Percentiles rank a stretch among this genome's conserved stretches.
Conservation (phyloP, 1,140 invertebrate species). For the Drosophila nigromelanica region DNA sequence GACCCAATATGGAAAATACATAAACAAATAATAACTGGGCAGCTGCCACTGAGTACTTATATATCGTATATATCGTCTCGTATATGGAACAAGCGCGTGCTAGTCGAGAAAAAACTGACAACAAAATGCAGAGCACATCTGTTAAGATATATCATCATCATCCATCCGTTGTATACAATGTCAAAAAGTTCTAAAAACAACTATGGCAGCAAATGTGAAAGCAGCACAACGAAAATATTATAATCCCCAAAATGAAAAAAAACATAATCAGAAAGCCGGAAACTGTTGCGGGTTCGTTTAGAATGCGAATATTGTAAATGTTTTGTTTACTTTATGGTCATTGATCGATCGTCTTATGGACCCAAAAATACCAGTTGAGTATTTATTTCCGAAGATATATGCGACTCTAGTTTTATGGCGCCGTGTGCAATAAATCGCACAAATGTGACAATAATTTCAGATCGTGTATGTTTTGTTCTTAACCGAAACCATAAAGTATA, state of each 20-base stretch:
- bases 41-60: no score
- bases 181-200: conserved; percentile 74
- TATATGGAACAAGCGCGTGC: conserved; percentile 39
- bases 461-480: conserved; percentile 16
- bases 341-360: conserved; percentile 66
- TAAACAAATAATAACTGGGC: conserved; percentile 8
- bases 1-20: conserved; percentile 44
- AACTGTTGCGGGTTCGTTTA: conserved; percentile 27
- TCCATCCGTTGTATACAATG: conserved; percentile 56
- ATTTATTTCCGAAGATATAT: conserved; percentile 14
- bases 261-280: conserved; percentile 32
- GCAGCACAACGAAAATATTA: conserved; percentile 19
- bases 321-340: conserved; percentile 61
- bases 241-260: conserved; percentile 46
- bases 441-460: conserved; percentile 54
- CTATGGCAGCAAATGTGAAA: conserved; percentile 18
- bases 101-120: conserved; percentile 19
- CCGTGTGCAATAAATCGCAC: conserved; percentile 74
- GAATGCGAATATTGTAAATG: conserved; percentile 43
- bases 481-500: conserved; percentile 39
- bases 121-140: conserved; percentile 68
- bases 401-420: conserved; percentile 44
- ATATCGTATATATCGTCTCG: neutral
- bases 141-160: conserved; percentile 68
- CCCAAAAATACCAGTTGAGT: neutral